Conservation (phyloP, 2,888 invertebrate species). For the Pasiphila rectangulata region DNA sequence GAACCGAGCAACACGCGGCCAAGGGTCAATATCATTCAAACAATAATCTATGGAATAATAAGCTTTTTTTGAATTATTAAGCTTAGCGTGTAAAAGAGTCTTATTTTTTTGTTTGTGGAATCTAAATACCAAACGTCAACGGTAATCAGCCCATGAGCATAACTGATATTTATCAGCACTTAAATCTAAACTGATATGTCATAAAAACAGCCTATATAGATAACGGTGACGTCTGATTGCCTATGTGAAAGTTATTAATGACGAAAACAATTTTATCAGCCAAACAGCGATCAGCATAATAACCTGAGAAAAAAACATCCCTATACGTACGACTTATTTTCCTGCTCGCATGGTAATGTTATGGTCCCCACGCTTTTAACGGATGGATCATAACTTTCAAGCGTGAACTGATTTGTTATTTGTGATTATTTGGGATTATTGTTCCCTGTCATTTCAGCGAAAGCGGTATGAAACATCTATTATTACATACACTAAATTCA, state of each 20-base stretch:
- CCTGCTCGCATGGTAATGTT: constrained; percentile 24
- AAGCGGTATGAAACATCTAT: too few relatives aligned
- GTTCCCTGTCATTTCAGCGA: too few relatives aligned
- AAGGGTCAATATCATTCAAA: too few relatives aligned
- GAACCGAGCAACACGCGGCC: too few relatives aligned
- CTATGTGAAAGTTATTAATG: constrained; percentile 11
- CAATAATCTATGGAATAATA: too few relatives aligned
- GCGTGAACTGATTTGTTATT: constrained; percentile 9
- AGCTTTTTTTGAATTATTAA: too few relatives aligned
- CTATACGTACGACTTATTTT: constrained; percentile 21
- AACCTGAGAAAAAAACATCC: constrained; percentile 13
- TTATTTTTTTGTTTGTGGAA: too few relatives aligned
- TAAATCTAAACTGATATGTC: not conserved
- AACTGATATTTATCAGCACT: not conserved
- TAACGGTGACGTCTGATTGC: constrained; percentile 2
- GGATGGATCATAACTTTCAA: constrained; percentile 7
- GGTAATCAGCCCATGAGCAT: too few relatives aligned
- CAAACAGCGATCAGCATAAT: constrained; percentile 14
- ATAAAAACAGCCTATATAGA: constrained; percentile 10
- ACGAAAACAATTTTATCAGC: constrained; percentile 20
- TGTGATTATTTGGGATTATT: not conserved
- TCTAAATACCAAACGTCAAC: too few relatives aligned
- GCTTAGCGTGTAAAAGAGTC: too few relatives aligned
- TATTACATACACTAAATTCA: too few relatives aligned
- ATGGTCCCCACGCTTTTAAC: constrained; percentile 10